Evolutionary conservation across 2,113 vertebrate species (phyloP).

Genomic region (Ceyx margarethae): DNA sequence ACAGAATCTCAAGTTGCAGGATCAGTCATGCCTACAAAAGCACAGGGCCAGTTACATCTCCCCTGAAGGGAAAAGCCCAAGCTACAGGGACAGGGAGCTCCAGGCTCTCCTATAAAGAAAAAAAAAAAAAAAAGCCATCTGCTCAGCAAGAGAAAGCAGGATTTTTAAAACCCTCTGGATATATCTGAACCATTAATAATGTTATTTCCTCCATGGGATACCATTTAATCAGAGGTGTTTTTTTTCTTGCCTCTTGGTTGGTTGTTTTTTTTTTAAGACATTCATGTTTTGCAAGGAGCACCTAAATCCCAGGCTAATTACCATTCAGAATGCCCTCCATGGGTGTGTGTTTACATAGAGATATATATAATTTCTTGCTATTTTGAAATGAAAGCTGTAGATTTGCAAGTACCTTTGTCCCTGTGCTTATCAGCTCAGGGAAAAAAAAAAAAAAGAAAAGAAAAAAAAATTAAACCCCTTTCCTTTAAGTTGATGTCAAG

Average conservation of each 20-base stretch:
- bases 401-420: not conserved
- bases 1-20: not conserved
- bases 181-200: not conserved
- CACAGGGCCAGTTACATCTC: not conserved
- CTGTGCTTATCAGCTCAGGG: not conserved
- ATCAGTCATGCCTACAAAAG: not conserved
- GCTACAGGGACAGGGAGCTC: not conserved
- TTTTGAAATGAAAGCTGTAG: not conserved
- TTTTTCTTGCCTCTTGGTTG: not conserved
- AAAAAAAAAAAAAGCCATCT: not conserved
- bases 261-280: not conserved
- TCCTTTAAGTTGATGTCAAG: not conserved
- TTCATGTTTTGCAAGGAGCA: accelerated
- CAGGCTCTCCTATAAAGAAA: not conserved
- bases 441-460: not conserved
- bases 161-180: not conserved
- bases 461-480: not conserved
- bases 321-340: not conserved
- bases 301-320: not conserved
- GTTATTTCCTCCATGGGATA: not conserved
- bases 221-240: not conserved
- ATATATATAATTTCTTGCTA: not conserved
- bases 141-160: not conserved
- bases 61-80: not conserved
- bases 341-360: not conserved